These are phyloP conservation scores for Miniopterus natalensis DNA, from an alignment of 2,113 vertebrate species.

Conservation along the genomic window DNA sequence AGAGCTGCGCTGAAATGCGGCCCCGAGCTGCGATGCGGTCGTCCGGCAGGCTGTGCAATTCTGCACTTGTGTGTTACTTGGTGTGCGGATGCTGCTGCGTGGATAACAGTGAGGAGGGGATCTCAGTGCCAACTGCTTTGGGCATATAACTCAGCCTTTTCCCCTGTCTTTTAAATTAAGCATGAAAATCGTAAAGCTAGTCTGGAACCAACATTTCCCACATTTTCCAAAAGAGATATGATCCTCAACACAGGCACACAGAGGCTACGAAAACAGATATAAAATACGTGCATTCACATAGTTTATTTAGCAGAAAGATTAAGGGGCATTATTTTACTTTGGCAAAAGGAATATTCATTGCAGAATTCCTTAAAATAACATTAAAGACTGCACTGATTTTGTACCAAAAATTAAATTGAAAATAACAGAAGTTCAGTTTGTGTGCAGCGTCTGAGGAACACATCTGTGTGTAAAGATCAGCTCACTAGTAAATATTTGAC, in stretches of 20 bases:
- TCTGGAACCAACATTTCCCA: not conserved
- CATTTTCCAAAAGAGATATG: slow-evolving; percentile 42
- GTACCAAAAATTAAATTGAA: slow-evolving; percentile 28
- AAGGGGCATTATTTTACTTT: not conserved
- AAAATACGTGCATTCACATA: not conserved
- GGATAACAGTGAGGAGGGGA: not conserved
- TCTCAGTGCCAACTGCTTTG: not conserved
- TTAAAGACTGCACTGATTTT: slow-evolving; percentile 12
- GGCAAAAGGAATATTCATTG: not conserved
- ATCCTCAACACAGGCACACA: not conserved
- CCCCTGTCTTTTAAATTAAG: slow-evolving; percentile 55
- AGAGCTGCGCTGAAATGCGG: not conserved
- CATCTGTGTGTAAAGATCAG: not conserved
- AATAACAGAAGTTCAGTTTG: slow-evolving; percentile 36
- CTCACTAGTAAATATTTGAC: not conserved
- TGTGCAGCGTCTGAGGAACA: not conserved
- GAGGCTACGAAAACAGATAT: not conserved
- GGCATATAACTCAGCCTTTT: not conserved
- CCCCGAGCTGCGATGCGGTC: not conserved
- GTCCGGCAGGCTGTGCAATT: not conserved
- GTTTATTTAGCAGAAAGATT: not conserved
- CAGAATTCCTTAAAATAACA: slow-evolving; percentile 45
- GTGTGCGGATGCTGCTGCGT: not conserved
- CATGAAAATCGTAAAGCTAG: not conserved
- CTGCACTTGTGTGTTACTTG: not conserved